Conservation (phyloP, 2,888 invertebrate species). For the Linnaemya vulpina region DNA sequence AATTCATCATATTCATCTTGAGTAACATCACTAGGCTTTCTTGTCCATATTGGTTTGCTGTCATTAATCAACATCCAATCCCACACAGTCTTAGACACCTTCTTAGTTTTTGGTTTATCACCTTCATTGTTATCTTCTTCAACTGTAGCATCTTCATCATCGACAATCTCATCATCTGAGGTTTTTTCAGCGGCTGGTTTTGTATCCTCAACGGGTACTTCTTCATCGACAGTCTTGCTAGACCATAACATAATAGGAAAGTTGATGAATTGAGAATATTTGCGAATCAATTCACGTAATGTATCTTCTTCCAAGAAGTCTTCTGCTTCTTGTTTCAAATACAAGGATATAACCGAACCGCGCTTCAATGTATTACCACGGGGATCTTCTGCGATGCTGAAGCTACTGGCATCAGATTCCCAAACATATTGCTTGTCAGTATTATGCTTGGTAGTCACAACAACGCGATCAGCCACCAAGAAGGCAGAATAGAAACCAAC, state of each 20-base stretch:
- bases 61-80: constrained; percentile 99
- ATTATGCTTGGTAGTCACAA: constrained; percentile 97
- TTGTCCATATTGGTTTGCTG: constrained; percentile 99
- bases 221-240: constrained; percentile 88
- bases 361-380: constrained; percentile 95
- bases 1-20: constrained; percentile 97
- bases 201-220: constrained; percentile 86
- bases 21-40: constrained; percentile 92
- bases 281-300: constrained; percentile 94
- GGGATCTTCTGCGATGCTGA: constrained; percentile 96
- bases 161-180: constrained; percentile 83
- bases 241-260: constrained; percentile 99
- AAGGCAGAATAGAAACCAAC: constrained; percentile 99
- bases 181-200: constrained; percentile 84
- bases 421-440: constrained; percentile 97
- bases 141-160: constrained; percentile 86
- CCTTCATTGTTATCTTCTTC: constrained; percentile 84
- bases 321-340: constrained; percentile 97
- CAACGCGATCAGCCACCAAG: constrained; percentile 97
- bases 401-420: constrained; percentile 97
- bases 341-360: constrained; percentile 93
- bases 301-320: constrained; percentile 98
- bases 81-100: constrained; percentile 97
- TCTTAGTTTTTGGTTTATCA: constrained; percentile 92
- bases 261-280: constrained; percentile 99